Conservation (phyloP, 2,797 vertebrate genomes). For the Hirundo rustica region DNA sequence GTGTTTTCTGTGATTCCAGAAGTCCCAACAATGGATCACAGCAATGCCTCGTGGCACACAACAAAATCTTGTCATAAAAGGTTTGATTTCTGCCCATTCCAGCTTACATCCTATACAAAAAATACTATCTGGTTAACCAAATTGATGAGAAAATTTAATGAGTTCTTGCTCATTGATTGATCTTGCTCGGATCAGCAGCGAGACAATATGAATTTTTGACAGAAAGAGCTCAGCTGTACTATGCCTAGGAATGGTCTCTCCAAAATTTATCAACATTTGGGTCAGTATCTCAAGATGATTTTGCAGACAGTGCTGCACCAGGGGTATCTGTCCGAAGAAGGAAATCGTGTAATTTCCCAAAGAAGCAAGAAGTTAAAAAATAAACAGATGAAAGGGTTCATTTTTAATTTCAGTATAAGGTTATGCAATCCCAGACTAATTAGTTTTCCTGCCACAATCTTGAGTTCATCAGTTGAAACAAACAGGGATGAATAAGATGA, state of each 20-base stretch:
- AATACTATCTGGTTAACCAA: neutral
- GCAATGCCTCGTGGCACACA: neutral
- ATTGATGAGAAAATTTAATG: neutral
- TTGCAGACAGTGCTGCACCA: neutral
- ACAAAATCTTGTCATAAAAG: neutral
- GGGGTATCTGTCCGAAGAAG: neutral
- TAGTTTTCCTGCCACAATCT: neutral
- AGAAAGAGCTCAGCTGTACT: neutral
- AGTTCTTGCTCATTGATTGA: neutral
- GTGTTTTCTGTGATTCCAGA: neutral
- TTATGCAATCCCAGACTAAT: neutral
- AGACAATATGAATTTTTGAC: neutral
- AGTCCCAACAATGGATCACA: neutral
- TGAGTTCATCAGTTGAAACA: slow-evolving; percentile 24
- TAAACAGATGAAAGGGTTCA: neutral
- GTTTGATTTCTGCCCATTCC: neutral
- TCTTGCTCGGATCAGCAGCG: neutral
- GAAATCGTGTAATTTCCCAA: neutral
- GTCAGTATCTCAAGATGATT: neutral
- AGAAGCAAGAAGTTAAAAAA: neutral
- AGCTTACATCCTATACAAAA: neutral
- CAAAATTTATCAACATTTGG: neutral
- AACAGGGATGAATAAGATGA: neutral
- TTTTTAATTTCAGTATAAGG: slow-evolving; percentile 13
- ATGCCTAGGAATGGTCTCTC: neutral